Percentiles rank a stretch among this genome's conserved stretches.
These are phyloP conservation scores for Chionomys nivalis DNA, from an alignment of 2,113 vertebrate species.

Conservation along the genomic window DNA sequence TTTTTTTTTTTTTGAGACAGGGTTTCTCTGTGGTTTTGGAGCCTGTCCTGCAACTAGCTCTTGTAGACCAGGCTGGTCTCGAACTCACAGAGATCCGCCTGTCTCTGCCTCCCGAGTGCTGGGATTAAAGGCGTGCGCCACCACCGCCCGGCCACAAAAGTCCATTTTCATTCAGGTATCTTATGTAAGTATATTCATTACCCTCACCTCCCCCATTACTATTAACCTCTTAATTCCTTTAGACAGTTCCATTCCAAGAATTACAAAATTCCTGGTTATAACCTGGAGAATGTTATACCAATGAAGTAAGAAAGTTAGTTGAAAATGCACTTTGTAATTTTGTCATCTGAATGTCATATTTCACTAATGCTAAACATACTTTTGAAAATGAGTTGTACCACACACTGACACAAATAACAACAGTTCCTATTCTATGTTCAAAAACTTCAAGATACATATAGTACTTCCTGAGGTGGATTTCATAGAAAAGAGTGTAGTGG, in stretches of 20 bases:
- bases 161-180: too few species aligned
- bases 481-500: neutral
- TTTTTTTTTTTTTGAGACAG: too few species aligned
- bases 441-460: conserved; percentile 68
- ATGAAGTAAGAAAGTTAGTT: conserved; percentile 65
- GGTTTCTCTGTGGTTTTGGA: too few species aligned
- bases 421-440: conserved; percentile 67
- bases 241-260: neutral
- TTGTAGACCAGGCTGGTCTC: too few species aligned
- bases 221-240: too few species aligned
- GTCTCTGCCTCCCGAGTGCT: too few species aligned
- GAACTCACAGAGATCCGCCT: too few species aligned
- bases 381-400: conserved; percentile 47
- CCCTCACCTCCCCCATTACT: too few species aligned
- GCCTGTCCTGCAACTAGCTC: too few species aligned
- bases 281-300: conserved; percentile 46
- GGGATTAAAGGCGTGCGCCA: too few species aligned
- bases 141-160: too few species aligned
- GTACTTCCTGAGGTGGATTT: conserved; percentile 58
- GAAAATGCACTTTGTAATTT: conserved; percentile 66
- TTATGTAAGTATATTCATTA: too few species aligned
- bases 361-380: conserved; percentile 62
- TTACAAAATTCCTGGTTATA: neutral
- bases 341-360: conserved; percentile 60
- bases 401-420: neutral